Base-by-base conservation (phyloP, 2,113 vertebrate genomes). In the Atherinomorus stipes region DNA sequence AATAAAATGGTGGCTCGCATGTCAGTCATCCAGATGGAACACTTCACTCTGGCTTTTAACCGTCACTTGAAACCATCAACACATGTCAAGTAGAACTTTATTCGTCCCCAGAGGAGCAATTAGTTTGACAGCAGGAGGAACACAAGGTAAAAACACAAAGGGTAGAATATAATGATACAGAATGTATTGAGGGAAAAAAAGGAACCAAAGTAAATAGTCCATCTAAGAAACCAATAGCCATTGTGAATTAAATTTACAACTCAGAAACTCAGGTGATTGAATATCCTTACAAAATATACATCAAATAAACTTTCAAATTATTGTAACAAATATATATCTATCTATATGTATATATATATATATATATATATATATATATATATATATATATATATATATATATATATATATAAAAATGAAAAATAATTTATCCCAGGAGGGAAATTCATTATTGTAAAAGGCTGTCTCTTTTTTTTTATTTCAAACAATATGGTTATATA, bases 11-110 rank as follows among this genome's bases (percentile, higher is more conserved):
- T 73, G 76, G 80, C 70, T 85, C 71, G 16, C 69, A 37, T 85
- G 72, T 84, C 67, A 66, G 38, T 75, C 57, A 78, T 66, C 84
- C 81, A 86, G 84, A 89, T 83, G 78, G 84, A 68, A 42, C 70
- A 51, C 67, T 66, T 74, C 64, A 69, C 45, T 64, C 57, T 51
- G 65, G 58, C 69, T 82, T 89, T 86, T 72, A 80, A 80, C 73
- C 66, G 76, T 78, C 59, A 88, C 44, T 72, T 75, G 70, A 88
- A 80, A 80, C 80, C 66, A 66, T 54, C 69, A 74, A 85, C 74
- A 82, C 72, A 78, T 34, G 61, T 47, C 44, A 47, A 47, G 44
- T 47, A 47, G 44, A 47, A 47, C 16, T 47, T 18, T 47, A n/a
- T 19, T 19, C 8, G 44, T 47, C 44, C 44, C 44, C 9, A 47